Conservation (phyloP, 1,140 invertebrate species). For the Camponotus floridanus region DNA sequence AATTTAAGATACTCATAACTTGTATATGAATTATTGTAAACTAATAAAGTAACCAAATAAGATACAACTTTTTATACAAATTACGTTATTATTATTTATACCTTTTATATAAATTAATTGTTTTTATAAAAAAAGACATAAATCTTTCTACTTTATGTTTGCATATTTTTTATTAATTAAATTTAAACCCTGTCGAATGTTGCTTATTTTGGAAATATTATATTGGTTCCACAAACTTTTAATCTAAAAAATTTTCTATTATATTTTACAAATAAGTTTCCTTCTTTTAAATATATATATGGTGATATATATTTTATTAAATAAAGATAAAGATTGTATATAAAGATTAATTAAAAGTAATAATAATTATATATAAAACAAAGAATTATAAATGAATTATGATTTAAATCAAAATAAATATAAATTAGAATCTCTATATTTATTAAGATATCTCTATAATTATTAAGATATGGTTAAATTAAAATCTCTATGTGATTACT, state of each 20-base stretch:
- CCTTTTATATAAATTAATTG: neutral
- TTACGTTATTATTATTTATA: slow-evolving; percentile 10
- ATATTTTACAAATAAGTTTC: neutral
- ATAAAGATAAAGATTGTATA: slow-evolving; percentile 33
- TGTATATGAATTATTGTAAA: slow-evolving; percentile 53
- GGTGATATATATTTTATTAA: neutral
- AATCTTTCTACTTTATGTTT: neutral
- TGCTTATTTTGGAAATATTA: neutral
- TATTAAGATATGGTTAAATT: neutral
- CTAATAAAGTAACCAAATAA: slow-evolving; percentile 28
- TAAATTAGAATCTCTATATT: neutral
- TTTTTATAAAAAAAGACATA: neutral
- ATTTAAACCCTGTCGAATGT: neutral
- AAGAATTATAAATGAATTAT: neutral
- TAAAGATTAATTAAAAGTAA: neutral
- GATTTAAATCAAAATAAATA: neutral
- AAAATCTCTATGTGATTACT: neutral
- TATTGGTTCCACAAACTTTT: neutral
- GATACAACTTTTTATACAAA: slow-evolving; percentile 36
- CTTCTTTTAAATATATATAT: slow-evolving; percentile 9
- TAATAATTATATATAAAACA: neutral
- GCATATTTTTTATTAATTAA: neutral
- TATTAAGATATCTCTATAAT: too few species aligned
- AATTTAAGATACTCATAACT: slow-evolving; percentile 31
- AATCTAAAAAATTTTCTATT: neutral